Percentiles rank a stretch among this genome's conserved stretches.
Conservation (phyloP, 1,140 invertebrate species). For the Drosophila nannoptera region DNA sequence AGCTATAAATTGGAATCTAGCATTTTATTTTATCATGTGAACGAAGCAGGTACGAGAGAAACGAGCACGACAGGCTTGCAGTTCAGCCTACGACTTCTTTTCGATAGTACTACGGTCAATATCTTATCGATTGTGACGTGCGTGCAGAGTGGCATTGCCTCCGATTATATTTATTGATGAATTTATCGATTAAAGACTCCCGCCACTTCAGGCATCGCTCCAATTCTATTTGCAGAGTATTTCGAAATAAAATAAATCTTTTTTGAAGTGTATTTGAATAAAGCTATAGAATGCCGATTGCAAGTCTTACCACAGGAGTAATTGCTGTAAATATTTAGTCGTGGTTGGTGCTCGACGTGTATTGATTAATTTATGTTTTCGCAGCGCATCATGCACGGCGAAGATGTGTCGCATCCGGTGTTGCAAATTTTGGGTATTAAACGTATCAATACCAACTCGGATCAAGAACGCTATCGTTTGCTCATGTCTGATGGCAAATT, state of each 20-base stretch:
- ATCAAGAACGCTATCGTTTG: conserved; percentile 89
- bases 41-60: conserved; percentile 20
- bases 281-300: conserved; percentile 22
- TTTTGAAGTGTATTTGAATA: not conserved
- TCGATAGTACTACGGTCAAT: conserved; percentile 22
- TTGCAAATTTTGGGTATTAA: conserved; percentile 87
- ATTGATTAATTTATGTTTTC: not conserved
- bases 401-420: conserved; percentile 83
- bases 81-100: conserved; percentile 31
- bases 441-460: conserved; percentile 82
- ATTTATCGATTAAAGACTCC: conserved; percentile 34
- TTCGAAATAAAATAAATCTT: conserved; percentile 27
- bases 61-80: conserved; percentile 30
- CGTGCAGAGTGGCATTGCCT: not conserved
- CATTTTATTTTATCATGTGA: conserved; percentile 13
- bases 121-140: conserved; percentile 3
- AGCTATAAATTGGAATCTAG: conserved; percentile 1
- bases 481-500: conserved; percentile 92
- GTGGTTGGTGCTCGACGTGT: not conserved
- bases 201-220: conserved; percentile 48
- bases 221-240: conserved; percentile 13
- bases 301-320: conserved; percentile 33
- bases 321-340: conserved; percentile 29
- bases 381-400: conserved; percentile 78
- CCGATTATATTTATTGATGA: too few relatives aligned